Evolutionary conservation across 2,888 invertebrate species (phyloP).

Genomic region (Graphium colonna): DNA sequence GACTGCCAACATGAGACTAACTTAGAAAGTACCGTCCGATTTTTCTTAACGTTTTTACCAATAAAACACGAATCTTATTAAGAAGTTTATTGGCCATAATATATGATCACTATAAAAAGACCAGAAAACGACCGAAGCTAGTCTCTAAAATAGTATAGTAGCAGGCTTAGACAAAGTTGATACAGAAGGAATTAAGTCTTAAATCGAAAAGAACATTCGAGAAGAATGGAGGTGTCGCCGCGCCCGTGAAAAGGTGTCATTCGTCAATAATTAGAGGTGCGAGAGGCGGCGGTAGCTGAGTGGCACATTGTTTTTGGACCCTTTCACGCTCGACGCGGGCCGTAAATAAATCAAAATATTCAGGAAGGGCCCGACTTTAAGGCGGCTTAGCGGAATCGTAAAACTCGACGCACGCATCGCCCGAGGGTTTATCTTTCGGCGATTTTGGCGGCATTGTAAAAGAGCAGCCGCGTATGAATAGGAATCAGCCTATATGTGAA

Average conservation of each 20-base stretch:
- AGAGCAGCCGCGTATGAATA: slow-evolving; percentile 74
- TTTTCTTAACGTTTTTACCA: no score
- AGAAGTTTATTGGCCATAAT: no score
- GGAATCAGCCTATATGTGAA: no score
- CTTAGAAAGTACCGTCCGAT: no score
- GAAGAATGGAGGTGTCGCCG: neutral
- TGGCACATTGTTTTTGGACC: slow-evolving; percentile 72
- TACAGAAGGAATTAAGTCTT: no score
- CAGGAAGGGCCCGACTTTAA: slow-evolving; percentile 78
- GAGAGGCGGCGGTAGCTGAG: slow-evolving; percentile 38
- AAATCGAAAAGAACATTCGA: no score
- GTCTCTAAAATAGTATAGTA: no score
- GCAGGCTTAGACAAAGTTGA: no score
- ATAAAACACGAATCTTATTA: no score
- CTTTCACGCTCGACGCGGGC: slow-evolving; percentile 69
- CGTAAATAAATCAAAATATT: slow-evolving; percentile 81
- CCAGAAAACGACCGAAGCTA: no score
- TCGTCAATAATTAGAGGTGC: slow-evolving; percentile 18
- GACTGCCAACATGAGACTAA: no score
- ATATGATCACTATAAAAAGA: no score
- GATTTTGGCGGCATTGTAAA: slow-evolving; percentile 76
- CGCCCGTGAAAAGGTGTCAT: slow-evolving; percentile 6
- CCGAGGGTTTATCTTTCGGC: slow-evolving; percentile 72
- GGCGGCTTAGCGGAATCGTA: slow-evolving; percentile 79
- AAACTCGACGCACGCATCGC: slow-evolving; percentile 75